Evolutionary conservation across 2,113 vertebrate species (phyloP).

Genomic region (Prinia subflava): DNA sequence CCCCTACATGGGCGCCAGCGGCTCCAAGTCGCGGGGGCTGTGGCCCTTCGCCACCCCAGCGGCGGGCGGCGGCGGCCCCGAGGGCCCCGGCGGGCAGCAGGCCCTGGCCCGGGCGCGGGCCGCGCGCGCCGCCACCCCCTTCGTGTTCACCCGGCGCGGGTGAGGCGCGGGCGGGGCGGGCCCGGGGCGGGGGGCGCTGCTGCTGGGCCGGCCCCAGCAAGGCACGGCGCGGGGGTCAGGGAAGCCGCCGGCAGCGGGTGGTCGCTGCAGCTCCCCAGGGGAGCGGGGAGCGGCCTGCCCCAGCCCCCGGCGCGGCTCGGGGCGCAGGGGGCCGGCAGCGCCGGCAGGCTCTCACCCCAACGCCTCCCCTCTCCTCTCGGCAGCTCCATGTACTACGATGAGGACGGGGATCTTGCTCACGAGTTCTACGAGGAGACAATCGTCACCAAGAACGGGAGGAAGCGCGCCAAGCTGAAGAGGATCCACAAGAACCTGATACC

Average conservation of each 20-base stretch:
- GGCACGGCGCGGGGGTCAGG: too few species aligned
- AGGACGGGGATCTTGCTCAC: constrained; percentile 96
- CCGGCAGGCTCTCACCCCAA: background rate
- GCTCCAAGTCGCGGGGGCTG: too few species aligned
- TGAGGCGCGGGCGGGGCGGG: constrained; percentile 47
- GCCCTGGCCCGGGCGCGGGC: too few species aligned
- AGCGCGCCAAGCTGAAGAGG: constrained; percentile 93
- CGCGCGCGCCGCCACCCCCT: constrained; percentile 79
- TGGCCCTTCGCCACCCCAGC: too few species aligned
- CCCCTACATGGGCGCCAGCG: too few species aligned
- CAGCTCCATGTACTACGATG: constrained; percentile 96
- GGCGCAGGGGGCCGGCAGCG: background rate
- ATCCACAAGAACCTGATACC: constrained; percentile 96
- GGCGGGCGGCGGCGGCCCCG: too few species aligned
- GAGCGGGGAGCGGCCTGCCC: background rate
- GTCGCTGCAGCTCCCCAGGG: background rate
- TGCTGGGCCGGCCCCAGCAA: background rate
- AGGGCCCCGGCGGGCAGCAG: too few species aligned
- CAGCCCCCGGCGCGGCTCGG: background rate
- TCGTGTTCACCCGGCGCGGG: constrained; percentile 91
- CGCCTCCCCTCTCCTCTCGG: background rate
- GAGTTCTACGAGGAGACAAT: constrained; percentile 98
- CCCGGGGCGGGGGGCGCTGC: background rate
- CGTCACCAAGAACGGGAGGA: constrained; percentile 94
- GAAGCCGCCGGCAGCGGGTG: background rate